Conservation (phyloP, 2,797 vertebrate species). For the Manis crassicaudata region DNA sequence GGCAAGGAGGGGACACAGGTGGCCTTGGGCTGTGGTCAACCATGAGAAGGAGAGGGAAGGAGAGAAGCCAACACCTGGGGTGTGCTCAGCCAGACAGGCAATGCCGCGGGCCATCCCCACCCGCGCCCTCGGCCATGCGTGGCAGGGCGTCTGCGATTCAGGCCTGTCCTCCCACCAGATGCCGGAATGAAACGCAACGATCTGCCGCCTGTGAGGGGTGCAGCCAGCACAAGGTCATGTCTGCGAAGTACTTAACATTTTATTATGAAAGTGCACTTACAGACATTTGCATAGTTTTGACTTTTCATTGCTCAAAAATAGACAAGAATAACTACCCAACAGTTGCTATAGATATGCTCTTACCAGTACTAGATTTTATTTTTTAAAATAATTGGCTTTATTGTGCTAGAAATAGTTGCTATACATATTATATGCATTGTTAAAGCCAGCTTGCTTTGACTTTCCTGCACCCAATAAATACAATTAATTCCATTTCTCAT, state of each 20-base stretch:
- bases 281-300: not conserved
- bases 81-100: rapidly evolving
- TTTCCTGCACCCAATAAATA: constrained; percentile 1
- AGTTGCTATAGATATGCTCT: constrained; percentile 30
- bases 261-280: not conserved
- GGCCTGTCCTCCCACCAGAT: rapidly evolving
- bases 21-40: not conserved
- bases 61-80: rapidly evolving
- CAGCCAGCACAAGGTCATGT: rapidly evolving
- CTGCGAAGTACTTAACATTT: rapidly evolving
- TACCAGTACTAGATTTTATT: not conserved
- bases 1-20: rapidly evolving
- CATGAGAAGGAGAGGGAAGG: rapidly evolving
- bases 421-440: not conserved
- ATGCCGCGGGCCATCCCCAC: rapidly evolving
- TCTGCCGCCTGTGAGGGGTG: rapidly evolving
- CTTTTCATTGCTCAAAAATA: not conserved
- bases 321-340: not conserved
- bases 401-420: constrained; percentile 52
- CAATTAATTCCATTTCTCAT: constrained; percentile 11
- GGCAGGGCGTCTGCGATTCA: rapidly evolving
- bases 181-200: not conserved
- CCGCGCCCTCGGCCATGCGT: rapidly evolving
- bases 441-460: constrained; percentile 27
- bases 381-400: constrained; percentile 45